Evolutionary conservation across 92 coral and sea anemone genomes (phyloP).

Genomic region (Blastomussa wellsi): DNA sequence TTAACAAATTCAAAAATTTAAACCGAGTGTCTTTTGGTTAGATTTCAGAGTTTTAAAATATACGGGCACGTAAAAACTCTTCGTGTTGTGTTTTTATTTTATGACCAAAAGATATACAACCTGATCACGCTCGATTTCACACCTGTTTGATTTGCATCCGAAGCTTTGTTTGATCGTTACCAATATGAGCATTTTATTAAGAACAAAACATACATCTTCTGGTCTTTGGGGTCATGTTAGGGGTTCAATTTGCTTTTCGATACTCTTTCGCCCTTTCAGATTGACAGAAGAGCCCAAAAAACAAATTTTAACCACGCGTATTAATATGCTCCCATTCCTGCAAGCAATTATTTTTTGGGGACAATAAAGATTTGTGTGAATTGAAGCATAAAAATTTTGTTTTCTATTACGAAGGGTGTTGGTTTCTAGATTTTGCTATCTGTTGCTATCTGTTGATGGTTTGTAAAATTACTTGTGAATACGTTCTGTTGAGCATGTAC

Average conservation of each 20-base stretch:
- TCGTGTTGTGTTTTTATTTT: not conserved
- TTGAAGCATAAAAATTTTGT: slow-evolving; percentile 26
- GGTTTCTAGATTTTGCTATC: slow-evolving; percentile 27
- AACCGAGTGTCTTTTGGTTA: not conserved
- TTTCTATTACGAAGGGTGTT: slow-evolving; percentile 10
- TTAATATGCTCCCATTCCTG: too few relatives aligned
- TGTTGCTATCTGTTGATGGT: not conserved
- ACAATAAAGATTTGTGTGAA: not conserved
- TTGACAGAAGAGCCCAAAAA: not conserved
- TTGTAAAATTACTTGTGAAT: not conserved
- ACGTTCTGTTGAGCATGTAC: not conserved
- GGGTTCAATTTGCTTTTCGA: not conserved
- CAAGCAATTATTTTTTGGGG: not conserved
- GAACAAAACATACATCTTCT: not conserved
- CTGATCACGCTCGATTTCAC: slow-evolving; percentile 14
- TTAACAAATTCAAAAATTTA: not conserved
- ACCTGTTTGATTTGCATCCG: slow-evolving; percentile 14
- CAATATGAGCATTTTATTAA: not conserved
- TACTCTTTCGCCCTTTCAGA: not conserved
- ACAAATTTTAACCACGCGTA: not conserved
- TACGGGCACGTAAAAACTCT: not conserved
- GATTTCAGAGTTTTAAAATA: not conserved
- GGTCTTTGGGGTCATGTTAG: not conserved
- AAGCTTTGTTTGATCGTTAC: slow-evolving; percentile 6
- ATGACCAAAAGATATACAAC: not conserved